Percentiles rank a stretch among this genome's conserved stretches.
Evolutionary conservation across 2,113 vertebrate species (phyloP).

Genomic region (Toxotes jaculatrix): DNA sequence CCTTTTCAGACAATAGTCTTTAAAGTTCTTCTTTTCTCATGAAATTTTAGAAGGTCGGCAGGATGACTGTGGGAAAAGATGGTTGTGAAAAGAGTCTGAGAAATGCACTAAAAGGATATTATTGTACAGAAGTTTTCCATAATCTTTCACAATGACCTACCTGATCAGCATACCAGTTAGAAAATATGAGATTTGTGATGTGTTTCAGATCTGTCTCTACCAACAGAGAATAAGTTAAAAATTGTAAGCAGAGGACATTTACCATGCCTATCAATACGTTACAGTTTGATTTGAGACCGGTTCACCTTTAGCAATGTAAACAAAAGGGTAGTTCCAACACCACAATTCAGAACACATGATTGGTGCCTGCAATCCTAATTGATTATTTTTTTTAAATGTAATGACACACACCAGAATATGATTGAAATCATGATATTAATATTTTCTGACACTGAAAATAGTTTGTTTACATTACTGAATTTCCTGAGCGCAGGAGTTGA

Average conservation of each 20-base stretch:
- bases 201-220: background rate
- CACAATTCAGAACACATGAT: background rate
- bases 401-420: background rate
- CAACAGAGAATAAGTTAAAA: background rate
- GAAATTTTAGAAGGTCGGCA: background rate
- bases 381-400: background rate
- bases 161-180: background rate
- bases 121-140: background rate
- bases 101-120: background rate
- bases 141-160: background rate
- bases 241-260: background rate
- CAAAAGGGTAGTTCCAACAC: background rate
- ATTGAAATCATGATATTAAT: background rate
- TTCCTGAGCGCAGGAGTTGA: background rate
- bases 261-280: background rate
- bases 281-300: background rate
- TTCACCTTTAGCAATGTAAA: background rate
- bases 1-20: constrained; percentile 24
- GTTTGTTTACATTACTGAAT: background rate
- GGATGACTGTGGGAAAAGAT: constrained; percentile 29
- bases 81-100: background rate
- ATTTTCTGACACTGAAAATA: background rate
- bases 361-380: no score
- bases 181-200: background rate
- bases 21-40: constrained; percentile 25